These are phyloP conservation scores for Epinephelus coioides DNA, from an alignment of 2,797 vertebrate species.

Conservation along the genomic window DNA sequence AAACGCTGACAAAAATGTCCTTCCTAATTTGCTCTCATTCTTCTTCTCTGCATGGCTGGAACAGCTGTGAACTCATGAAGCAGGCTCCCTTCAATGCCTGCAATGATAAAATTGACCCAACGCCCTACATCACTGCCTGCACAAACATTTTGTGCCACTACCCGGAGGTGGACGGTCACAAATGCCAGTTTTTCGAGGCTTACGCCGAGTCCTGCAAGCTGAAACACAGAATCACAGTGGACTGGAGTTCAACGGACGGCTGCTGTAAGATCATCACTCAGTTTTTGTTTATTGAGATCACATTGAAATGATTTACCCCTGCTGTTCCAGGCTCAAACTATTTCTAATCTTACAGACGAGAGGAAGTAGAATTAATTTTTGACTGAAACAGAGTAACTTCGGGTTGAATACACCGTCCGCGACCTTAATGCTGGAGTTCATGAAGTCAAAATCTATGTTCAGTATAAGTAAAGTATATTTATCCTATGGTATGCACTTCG, in stretches of 20 bases:
- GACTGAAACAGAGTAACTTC: too few relatives aligned
- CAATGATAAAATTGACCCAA: not conserved
- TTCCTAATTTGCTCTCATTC: not conserved
- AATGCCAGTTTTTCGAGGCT: not conserved
- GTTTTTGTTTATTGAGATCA: too few relatives aligned
- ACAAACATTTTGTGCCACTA: not conserved
- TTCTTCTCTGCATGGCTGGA: not conserved
- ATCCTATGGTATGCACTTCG: too few relatives aligned
- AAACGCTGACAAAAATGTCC: not conserved
- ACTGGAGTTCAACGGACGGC: not conserved
- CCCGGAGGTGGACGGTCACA: not conserved
- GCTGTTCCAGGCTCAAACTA: too few relatives aligned
- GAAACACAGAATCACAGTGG: rapidly evolving
- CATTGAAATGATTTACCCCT: too few relatives aligned
- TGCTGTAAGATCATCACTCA: conserved; percentile 9
- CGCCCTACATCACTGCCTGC: not conserved
- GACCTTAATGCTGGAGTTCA: too few relatives aligned
- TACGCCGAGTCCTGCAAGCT: not conserved
- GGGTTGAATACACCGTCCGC: too few relatives aligned
- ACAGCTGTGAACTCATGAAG: not conserved
- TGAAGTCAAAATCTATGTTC: too few relatives aligned
- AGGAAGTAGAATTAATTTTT: too few relatives aligned
- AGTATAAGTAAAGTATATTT: too few relatives aligned
- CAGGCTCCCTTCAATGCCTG: not conserved
- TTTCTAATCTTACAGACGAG: too few relatives aligned